These are phyloP conservation scores for Electrophaes corylata DNA, from an alignment of 2,888 invertebrate species.

Conservation along the genomic window DNA sequence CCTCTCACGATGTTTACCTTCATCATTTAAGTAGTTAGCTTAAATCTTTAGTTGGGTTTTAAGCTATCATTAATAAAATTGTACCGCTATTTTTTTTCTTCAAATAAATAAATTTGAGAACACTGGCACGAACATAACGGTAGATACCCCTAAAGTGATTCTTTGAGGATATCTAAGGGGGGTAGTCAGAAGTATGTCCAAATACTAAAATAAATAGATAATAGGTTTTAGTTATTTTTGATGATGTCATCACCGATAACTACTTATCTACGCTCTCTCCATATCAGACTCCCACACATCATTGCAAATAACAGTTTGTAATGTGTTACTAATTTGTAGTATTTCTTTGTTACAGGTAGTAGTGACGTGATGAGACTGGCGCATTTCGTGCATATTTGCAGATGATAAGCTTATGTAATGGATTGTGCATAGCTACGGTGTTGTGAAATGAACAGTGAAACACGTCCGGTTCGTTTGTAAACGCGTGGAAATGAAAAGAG, in stretches of 20 bases:
- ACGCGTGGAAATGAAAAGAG: conserved; percentile 81
- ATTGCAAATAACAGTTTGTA: conserved; percentile 31
- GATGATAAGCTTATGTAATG: conserved; percentile 57
- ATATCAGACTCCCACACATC: conserved; percentile 36
- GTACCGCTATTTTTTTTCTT: no score
- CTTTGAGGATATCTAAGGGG: no score
- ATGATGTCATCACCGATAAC: conserved; percentile 26
- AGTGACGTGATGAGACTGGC: conserved; percentile 49
- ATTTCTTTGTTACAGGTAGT: conserved; percentile 57
- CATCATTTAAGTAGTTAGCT: no score
- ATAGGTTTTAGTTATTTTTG: no score
- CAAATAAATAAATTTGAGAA: no score
- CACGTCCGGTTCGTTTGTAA: conserved; percentile 52
- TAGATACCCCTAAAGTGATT: no score
- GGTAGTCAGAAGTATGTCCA: no score
- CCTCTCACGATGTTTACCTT: no score
- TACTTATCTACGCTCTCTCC: conserved; percentile 32
- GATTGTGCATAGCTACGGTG: conserved; percentile 43
- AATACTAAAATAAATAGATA: no score
- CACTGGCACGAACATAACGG: no score
- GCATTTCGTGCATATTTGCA: conserved; percentile 46
- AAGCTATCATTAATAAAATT: no score
- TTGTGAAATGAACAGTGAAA: conserved; percentile 72
- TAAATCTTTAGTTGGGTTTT: no score
- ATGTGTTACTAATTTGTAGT: conserved; percentile 43